Evolutionary conservation across 2,888 invertebrate species (phyloP).

Genomic region (Microdon myrmicae): DNA sequence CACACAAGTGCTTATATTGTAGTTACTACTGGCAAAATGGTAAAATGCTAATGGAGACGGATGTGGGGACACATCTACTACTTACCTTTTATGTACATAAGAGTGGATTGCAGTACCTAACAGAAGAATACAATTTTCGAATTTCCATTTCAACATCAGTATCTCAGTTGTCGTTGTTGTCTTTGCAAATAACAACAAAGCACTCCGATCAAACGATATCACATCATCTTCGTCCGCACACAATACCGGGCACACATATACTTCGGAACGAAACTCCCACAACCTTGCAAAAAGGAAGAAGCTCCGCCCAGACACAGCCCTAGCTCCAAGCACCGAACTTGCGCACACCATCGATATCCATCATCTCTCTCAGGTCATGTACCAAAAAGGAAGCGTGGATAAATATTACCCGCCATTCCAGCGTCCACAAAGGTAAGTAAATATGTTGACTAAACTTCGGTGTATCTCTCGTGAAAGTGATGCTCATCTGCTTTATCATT

Average conservation of each 20-base stretch:
- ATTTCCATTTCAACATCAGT: slow-evolving; percentile 44
- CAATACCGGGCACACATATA: slow-evolving; percentile 20
- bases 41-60: slow-evolving; percentile 23
- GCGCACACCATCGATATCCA: slow-evolving; percentile 38
- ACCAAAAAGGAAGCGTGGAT: slow-evolving; percentile 44
- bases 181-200: slow-evolving; percentile 50
- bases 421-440: slow-evolving; percentile 45
- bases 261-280: slow-evolving; percentile 42
- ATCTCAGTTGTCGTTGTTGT: slow-evolving; percentile 23
- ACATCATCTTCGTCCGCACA: slow-evolving; percentile 3
- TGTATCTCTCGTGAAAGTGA: slow-evolving; percentile 51
- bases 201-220: slow-evolving; percentile 27
- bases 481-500: slow-evolving; percentile 40
- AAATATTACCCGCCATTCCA: slow-evolving; percentile 41
- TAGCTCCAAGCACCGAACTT: slow-evolving; percentile 45
- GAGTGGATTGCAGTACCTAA: slow-evolving; percentile 15
- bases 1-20: no score
- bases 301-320: slow-evolving; percentile 43
- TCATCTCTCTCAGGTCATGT: slow-evolving; percentile 35
- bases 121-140: slow-evolving; percentile 32
- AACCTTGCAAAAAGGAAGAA: slow-evolving; percentile 22
- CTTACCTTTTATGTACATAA: slow-evolving; percentile 19
- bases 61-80: neutral
- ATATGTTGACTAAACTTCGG: slow-evolving; percentile 47
- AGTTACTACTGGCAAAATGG: slow-evolving; percentile 45